Evolutionary conservation across 2,888 invertebrate species (phyloP), one percentile per base, ranked within the genome.

Genomic region (Tetheella fluctuosa): DNA sequence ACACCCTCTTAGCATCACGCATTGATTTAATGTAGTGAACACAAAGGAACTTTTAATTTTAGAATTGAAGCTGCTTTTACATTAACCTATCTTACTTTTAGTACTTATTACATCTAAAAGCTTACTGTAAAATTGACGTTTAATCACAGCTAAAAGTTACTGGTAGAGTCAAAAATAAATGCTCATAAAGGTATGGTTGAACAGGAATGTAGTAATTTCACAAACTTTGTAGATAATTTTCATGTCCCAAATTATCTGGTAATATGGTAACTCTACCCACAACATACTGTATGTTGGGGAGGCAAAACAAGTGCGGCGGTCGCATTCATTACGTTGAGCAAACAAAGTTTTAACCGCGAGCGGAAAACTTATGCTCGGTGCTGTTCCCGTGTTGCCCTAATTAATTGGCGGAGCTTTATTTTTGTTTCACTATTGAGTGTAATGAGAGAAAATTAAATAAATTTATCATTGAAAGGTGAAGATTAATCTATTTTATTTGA

Each of bases 311-410:
- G 79, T 77, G 68, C 65, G 68, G 75, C 67, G 77, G 84, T 84
- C 74, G 71, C 81, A 81, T 84, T 81, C 79, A 83, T 84, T 84
- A 84, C 79, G 70, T 59, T 58, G 67, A 59, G 69, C 66, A 73
- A 83, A 81, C 82, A 81, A 84, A 84, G 76, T 84, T 84, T 62
- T 63, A 54, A 69, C 78, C 78, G 66, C 71, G 59, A 67, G 64
- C 63, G 71, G 67, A 60, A 70, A 80, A 83, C 84, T 83, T 84
- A 74, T 70, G 71, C 67, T 70, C 66, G 60, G 59, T 54, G 58
- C 59, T 72, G 73, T 75, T 67, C 69, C 68, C 70, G 69, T 59
- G 60, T 69, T 60, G 63, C 64, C 67, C 69, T 71, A 75, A 75
- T 77, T 76, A 76, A 77, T 76, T 76, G 70, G 64, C 59, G 56